phyloP scores from a whole-genome alignment of 2,113 vertebrate genomes.

The Varanus komodoensis region DNA sequence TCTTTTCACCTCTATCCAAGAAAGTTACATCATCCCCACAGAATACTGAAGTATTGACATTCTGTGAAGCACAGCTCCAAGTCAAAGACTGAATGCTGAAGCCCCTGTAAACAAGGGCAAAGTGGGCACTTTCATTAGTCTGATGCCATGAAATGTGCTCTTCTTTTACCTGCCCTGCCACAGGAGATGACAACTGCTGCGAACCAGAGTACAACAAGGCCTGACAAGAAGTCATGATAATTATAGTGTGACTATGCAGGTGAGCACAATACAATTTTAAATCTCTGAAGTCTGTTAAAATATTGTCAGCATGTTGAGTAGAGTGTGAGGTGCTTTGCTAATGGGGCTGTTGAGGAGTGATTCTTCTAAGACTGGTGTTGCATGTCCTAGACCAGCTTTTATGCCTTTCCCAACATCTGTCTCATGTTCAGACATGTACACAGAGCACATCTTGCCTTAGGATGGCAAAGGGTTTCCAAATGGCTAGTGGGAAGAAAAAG shows the following conservation, averaged over 20 bases:
- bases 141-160: not conserved
- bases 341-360: slow-evolving; percentile 39
- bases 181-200: slow-evolving; percentile 25
- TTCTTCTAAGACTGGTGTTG: slow-evolving; percentile 32
- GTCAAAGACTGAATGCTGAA: slow-evolving; percentile 12
- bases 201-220: not conserved
- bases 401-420: slow-evolving; percentile 29
- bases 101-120: slow-evolving; percentile 42
- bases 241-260: slow-evolving; percentile 44
- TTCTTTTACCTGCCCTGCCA: slow-evolving; percentile 24
- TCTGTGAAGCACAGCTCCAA: slow-evolving; percentile 16
- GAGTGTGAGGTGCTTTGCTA: slow-evolving; percentile 42
- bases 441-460: slow-evolving; percentile 19
- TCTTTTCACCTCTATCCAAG: not conserved
- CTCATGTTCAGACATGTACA: slow-evolving; percentile 32
- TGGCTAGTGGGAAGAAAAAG: too few relatives aligned
- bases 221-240: fast-evolving
- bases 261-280: slow-evolving; percentile 24
- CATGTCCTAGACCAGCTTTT: slow-evolving; percentile 42
- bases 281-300: slow-evolving; percentile 24
- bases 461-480: not conserved
- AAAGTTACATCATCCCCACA: not conserved
- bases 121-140: not conserved
- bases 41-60: not conserved
- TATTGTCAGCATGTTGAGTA: slow-evolving; percentile 36